A percentile compares a stretch with the other conserved stretches of the same genome.
Conservation (phyloP, 37 sponge, comb jelly and placozoan genomes). For the Spongia lamella region DNA sequence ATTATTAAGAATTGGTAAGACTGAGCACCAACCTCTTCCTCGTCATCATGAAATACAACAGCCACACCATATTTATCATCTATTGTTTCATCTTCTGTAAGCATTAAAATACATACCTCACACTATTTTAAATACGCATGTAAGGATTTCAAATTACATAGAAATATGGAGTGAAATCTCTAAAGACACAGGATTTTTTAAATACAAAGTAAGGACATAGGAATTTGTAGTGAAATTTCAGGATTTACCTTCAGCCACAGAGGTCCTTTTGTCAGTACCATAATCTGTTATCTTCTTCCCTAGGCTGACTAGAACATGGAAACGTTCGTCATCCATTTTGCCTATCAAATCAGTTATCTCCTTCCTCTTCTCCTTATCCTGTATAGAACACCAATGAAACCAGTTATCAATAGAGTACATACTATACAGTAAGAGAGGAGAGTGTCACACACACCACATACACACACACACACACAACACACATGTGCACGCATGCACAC, state of each 20-base stretch:
- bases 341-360: constrained; percentile 88
- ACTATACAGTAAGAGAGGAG: not conserved
- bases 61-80: constrained; percentile 95
- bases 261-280: constrained; percentile 66
- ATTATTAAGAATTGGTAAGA: too few species aligned
- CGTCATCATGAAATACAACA: constrained; percentile 90
- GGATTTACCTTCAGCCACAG: constrained; percentile 40
- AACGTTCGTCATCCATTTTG: constrained; percentile 77
- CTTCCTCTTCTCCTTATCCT: constrained; percentile 82
- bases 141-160: too few species aligned
- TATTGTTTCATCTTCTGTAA: constrained; percentile 65
- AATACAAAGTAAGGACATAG: too few species aligned
- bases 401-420: not conserved
- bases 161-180: not conserved
- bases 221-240: too few species aligned
- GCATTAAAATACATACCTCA: too few species aligned
- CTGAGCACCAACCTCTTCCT: constrained; percentile 56
- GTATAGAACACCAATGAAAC: not conserved
- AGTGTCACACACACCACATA: too few species aligned
- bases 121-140: too few species aligned
- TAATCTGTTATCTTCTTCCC: constrained; percentile 91
- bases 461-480: too few species aligned
- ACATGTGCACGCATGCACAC: too few species aligned
- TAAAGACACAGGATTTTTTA: not conserved
- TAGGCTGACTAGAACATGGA: constrained; percentile 74